Evolutionary conservation across 2,113 vertebrate genomes (phyloP).

Genomic region (Syrmaticus mikado): DNA sequence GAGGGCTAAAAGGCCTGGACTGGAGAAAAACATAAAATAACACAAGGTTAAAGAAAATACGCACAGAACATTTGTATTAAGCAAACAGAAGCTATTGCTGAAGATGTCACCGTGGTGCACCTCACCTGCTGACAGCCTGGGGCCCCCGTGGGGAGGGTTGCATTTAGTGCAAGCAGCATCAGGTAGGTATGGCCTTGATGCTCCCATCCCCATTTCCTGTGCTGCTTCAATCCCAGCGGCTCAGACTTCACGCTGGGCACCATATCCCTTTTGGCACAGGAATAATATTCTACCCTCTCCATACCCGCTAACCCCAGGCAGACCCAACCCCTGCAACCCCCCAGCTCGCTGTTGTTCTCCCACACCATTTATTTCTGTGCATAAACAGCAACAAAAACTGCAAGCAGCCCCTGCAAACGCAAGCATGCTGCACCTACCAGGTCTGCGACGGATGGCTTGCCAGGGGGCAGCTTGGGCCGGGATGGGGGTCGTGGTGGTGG

Average conservation of each 20-base stretch:
- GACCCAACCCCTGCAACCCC: neutral
- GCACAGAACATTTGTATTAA: neutral
- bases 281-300: fast-evolving
- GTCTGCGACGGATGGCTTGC: slow-evolving; percentile 88
- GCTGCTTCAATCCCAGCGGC: neutral
- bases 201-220: neutral
- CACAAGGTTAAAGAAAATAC: slow-evolving; percentile 36
- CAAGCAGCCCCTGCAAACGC: neutral
- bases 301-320: fast-evolving
- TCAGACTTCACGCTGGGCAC: too few relatives aligned
- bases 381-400: fast-evolving
- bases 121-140: neutral
- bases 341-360: neutral
- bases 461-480: slow-evolving; percentile 91
- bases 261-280: neutral
- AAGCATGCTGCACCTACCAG: slow-evolving; percentile 80
- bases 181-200: fast-evolving
- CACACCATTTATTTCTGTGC: fast-evolving
- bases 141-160: too few relatives aligned
- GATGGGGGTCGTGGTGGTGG: slow-evolving; percentile 91
- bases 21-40: slow-evolving; percentile 77
- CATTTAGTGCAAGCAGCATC: fast-evolving
- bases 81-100: neutral
- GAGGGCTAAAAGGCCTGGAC: slow-evolving; percentile 94
- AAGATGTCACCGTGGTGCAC: fast-evolving